These are phyloP conservation scores for Rhizomys pruinosus DNA, from an alignment of 2,113 vertebrate genomes.

Conservation along the genomic window DNA sequence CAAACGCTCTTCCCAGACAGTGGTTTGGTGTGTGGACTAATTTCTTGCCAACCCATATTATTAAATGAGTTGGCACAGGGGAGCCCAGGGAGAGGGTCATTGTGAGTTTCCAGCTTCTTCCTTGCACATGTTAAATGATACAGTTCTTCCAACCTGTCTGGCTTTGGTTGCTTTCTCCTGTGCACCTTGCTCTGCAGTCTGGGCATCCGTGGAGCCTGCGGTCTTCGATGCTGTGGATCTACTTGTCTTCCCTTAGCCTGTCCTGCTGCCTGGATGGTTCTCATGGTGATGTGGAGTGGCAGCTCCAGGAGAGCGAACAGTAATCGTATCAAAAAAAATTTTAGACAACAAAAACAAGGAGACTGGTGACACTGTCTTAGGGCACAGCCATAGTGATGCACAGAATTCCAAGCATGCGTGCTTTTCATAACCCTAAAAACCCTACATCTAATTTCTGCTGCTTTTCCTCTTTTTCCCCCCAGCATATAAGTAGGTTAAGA, in stretches of 20 bases:
- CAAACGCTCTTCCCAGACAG: neutral
- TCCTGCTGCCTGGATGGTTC: constrained; percentile 51
- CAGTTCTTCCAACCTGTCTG: neutral
- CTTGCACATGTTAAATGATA: neutral
- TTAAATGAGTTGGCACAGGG: neutral
- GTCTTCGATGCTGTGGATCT: neutral
- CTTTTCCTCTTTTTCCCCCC: neutral
- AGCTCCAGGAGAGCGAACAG: neutral
- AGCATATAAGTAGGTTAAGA: constrained; percentile 72
- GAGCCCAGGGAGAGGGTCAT: constrained; percentile 17
- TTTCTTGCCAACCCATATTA: constrained; percentile 57
- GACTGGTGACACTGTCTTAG: neutral
- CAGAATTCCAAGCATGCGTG: neutral
- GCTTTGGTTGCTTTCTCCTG: constrained; percentile 31
- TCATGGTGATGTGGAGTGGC: neutral
- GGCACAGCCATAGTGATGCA: neutral
- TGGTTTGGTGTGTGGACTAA: constrained; percentile 31
- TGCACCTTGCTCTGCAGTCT: neutral
- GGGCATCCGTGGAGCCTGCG: neutral
- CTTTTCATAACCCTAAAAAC: constrained; percentile 39
- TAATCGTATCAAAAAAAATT: constrained; percentile 48
- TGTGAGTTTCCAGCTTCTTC: neutral
- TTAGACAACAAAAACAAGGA: constrained; percentile 3
- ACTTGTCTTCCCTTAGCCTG: constrained; percentile 27
- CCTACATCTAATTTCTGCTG: constrained; percentile 50